Conservation (phyloP, 2,113 vertebrate genomes). For the Atractosteus spatula region DNA sequence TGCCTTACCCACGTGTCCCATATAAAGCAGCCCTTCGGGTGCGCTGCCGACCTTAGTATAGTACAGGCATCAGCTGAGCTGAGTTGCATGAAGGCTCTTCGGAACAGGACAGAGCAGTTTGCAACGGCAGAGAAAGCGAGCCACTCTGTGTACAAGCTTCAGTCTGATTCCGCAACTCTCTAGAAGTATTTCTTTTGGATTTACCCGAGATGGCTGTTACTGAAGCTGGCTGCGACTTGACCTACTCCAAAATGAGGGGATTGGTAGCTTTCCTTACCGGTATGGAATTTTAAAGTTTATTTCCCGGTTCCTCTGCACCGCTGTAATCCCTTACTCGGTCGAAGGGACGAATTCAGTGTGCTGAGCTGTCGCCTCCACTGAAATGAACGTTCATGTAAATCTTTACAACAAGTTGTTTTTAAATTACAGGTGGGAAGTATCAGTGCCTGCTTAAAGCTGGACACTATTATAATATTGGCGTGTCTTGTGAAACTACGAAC, state of each 20-base stretch:
- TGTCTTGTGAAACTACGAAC: too few species aligned
- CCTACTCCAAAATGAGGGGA: constrained; percentile 61
- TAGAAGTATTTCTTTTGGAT: rapidly evolving
- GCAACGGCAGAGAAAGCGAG: background rate
- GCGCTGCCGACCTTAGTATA: constrained; percentile 3
- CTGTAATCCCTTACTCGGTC: too few species aligned
- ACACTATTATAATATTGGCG: too few species aligned
- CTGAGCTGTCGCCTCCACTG: too few species aligned
- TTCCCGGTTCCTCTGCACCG: background rate
- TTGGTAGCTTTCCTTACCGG: constrained; percentile 63
- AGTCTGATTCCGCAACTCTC: background rate
- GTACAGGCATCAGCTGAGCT: background rate
- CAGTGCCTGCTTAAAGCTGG: too few species aligned
- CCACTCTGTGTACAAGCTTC: background rate
- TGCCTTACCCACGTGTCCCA: constrained; percentile 27
- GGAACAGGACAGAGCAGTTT: background rate
- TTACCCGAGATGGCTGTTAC: constrained; percentile 46
- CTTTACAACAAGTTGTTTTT: too few species aligned
- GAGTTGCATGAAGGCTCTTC: background rate
- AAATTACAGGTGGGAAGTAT: too few species aligned
- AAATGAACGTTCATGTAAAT: too few species aligned
- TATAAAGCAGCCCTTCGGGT: constrained; percentile 34
- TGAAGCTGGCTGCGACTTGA: constrained; percentile 41
- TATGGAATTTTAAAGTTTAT: constrained; percentile 24
- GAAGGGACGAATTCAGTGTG: too few species aligned